phyloP scores from a whole-genome alignment of 2,113 vertebrate species.

The Neotragus moschatus region DNA sequence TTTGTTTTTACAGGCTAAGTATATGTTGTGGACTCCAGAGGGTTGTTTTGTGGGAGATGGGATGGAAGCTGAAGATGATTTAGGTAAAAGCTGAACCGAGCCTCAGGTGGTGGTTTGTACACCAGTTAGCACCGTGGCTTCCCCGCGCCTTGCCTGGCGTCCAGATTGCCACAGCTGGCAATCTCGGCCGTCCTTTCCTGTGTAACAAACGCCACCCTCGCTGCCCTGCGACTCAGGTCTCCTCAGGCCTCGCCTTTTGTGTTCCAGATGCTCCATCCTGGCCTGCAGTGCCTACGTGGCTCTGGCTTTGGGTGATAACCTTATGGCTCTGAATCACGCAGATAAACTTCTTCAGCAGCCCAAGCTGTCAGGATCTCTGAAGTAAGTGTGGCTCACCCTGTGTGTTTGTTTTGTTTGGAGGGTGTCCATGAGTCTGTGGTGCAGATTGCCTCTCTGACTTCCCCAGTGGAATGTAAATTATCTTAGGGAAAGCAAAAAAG shows the following conservation, averaged over 20 bases:
- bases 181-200: background rate
- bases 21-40: background rate
- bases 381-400: conserved; percentile 83
- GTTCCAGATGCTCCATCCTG: conserved; percentile 93
- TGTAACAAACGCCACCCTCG: background rate
- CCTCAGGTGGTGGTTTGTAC: background rate
- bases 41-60: background rate
- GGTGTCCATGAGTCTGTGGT: background rate
- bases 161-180: background rate
- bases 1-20: background rate
- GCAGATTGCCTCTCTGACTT: background rate
- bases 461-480: background rate
- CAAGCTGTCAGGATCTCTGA: conserved; percentile 96
- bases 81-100: background rate
- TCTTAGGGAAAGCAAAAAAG: background rate
- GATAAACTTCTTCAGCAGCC: conserved; percentile 96
- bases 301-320: conserved; percentile 95
- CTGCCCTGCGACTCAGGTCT: background rate
- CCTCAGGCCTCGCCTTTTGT: background rate
- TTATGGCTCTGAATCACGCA: conserved; percentile 95
- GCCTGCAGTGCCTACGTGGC: conserved; percentile 96
- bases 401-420: background rate
- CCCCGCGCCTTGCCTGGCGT: background rate
- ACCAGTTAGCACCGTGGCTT: background rate
- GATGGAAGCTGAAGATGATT: background rate